Conservation (phyloP, 1,140 invertebrate species). For the Heterodera schachtii region DNA sequence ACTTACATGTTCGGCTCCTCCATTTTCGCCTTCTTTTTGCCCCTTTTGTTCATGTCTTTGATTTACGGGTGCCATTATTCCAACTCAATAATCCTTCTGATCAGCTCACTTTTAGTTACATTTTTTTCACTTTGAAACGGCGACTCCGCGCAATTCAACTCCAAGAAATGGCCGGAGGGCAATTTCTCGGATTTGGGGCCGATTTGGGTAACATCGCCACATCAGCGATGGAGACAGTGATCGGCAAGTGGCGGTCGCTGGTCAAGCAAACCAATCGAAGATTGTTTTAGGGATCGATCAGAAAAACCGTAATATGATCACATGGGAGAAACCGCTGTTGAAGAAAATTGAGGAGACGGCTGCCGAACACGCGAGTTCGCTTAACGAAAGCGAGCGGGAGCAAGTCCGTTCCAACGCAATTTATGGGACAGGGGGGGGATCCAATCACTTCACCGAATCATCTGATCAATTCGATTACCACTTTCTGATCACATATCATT, state of each 20-base stretch:
- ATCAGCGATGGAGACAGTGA: slow-evolving; percentile 62
- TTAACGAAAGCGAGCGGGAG: slow-evolving; percentile 64
- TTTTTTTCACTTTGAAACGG: slow-evolving; percentile 61
- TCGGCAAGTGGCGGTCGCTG: slow-evolving; percentile 45
- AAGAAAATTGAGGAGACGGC: slow-evolving; percentile 65
- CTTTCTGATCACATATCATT: no score
- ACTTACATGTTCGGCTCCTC: slow-evolving; percentile 55
- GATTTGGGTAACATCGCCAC: slow-evolving; percentile 63
- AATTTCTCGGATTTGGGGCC: slow-evolving; percentile 63
- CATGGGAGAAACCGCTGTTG: slow-evolving; percentile 63
- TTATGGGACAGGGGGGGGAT: no score
- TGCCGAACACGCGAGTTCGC: slow-evolving; percentile 60
- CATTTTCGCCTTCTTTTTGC: slow-evolving; percentile 63
- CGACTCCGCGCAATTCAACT: slow-evolving; percentile 45
- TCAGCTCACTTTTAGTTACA: slow-evolving; percentile 42
- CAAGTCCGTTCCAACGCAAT: slow-evolving; percentile 37
- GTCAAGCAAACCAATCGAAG: not conserved
- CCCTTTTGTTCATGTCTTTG: slow-evolving; percentile 61
- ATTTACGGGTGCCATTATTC: slow-evolving; percentile 51
- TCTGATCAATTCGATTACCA: no score
- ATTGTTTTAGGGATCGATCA: slow-evolving; percentile 55
- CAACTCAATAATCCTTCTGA: not conserved
- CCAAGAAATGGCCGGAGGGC: slow-evolving; percentile 64
- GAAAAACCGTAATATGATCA: slow-evolving; percentile 64
- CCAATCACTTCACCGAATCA: no score